These are phyloP conservation scores for Hypsibius dujardini DNA, from an alignment of 1,140 invertebrate genomes.

Conservation along the genomic window DNA sequence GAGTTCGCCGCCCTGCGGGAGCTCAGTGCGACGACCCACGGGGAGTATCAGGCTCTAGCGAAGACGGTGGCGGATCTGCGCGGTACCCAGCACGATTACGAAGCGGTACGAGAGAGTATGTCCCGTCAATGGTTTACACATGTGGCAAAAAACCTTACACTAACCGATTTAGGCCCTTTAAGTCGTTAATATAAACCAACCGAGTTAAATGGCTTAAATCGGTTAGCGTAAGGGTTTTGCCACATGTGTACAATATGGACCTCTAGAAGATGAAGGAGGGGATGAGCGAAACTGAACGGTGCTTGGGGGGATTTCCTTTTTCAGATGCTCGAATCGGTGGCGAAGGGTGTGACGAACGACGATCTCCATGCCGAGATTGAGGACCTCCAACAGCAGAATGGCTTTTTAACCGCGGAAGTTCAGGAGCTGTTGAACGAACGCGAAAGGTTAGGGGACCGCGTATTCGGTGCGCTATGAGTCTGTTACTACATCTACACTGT, in stretches of 20 bases:
- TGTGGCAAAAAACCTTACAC: neutral
- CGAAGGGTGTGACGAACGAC: neutral
- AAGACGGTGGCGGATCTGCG: neutral
- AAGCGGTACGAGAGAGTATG: conserved; percentile 6
- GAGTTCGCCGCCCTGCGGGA: conserved; percentile 1
- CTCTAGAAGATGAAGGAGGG: neutral
- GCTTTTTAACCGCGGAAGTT: neutral
- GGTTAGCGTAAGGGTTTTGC: neutral
- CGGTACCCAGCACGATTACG: neutral
- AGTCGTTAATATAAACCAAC: neutral
- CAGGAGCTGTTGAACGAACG: conserved; percentile 8
- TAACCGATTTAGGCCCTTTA: neutral
- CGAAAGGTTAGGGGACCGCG: neutral
- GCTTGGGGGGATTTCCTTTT: neutral
- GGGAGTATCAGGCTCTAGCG: neutral
- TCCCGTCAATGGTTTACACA: neutral
- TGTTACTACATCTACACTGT: neutral
- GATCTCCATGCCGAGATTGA: neutral
- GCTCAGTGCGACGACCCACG: neutral
- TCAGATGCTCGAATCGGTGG: neutral
- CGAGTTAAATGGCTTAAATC: neutral
- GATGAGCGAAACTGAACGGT: too few relatives aligned
- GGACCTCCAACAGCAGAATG: neutral
- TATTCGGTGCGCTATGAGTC: neutral
- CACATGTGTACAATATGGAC: neutral